Percentiles rank a stretch among this genome's conserved stretches.
These are phyloP conservation scores for Leptopilina clavipes DNA, from an alignment of 1,140 invertebrate genomes.

Conservation along the genomic window DNA sequence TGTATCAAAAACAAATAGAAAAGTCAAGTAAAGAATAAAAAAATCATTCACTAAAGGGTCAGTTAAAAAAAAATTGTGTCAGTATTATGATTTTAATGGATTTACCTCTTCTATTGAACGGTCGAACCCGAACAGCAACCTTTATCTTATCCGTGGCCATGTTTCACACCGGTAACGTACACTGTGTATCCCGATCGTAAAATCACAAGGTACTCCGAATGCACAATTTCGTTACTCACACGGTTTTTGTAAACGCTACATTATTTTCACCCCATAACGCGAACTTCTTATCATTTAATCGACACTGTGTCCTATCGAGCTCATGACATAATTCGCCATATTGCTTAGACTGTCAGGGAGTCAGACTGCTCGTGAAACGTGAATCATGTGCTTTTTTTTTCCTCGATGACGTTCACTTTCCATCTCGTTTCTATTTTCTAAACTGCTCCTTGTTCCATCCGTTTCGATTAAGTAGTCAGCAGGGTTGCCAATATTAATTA, in stretches of 20 bases:
- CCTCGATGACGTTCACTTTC: conserved; percentile 2
- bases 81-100: conserved; percentile 42
- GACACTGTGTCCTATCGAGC: conserved; percentile 63
- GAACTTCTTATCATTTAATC: conserved; percentile 62
- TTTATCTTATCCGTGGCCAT: conserved; percentile 96
- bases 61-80: background rate
- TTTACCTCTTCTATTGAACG: conserved; percentile 96
- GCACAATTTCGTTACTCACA: conserved; percentile 56
- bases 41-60: background rate
- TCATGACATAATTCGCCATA: conserved; percentile 73
- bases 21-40: background rate
- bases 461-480: background rate
- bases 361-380: background rate
- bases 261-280: conserved; percentile 64
- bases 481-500: background rate
- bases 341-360: conserved; percentile 54
- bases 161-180: conserved; percentile 62
- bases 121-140: conserved; percentile 96
- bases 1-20: background rate
- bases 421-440: conserved; percentile 1
- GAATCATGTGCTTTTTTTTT: conserved; percentile 15
- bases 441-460: background rate
- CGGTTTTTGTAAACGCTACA: conserved; percentile 56
- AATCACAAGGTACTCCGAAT: conserved; percentile 48
- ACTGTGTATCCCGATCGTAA: conserved; percentile 56